phyloP scores from a whole-genome alignment of 2,113 vertebrate genomes.

The Callipepla squamata region DNA sequence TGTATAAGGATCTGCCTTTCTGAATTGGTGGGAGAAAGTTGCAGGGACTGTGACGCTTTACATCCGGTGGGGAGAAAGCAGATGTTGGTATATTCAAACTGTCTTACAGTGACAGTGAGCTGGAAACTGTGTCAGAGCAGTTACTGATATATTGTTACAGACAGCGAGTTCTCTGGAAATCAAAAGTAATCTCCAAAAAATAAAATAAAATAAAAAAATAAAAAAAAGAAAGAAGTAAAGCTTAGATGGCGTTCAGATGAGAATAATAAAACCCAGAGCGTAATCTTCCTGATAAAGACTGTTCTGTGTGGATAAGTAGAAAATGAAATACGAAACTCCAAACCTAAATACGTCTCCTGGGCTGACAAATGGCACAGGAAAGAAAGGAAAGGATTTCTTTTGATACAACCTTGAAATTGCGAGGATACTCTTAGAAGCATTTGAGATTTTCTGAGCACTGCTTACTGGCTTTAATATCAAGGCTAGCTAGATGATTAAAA shows the following conservation, averaged over 20 bases:
- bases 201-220: neutral
- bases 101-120: neutral
- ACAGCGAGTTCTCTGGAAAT: neutral
- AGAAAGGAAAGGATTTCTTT: neutral
- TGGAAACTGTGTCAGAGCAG: neutral
- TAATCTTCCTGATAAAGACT: neutral
- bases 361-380: neutral
- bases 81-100: neutral
- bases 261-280: neutral
- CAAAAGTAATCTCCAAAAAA: neutral
- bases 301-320: neutral
- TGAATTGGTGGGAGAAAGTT: neutral
- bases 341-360: neutral
- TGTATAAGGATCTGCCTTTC: neutral
- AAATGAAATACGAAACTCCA: conserved; percentile 15
- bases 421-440: neutral
- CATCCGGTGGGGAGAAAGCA: neutral
- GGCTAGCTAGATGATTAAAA: neutral
- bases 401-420: neutral
- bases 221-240: neutral
- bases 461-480: neutral
- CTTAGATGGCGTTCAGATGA: neutral
- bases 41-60: neutral
- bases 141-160: neutral
- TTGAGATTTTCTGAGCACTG: neutral